These are phyloP conservation scores for Stegophylla sp. DNA, from an alignment of 2,888 invertebrate species.

Conservation along the genomic window DNA sequence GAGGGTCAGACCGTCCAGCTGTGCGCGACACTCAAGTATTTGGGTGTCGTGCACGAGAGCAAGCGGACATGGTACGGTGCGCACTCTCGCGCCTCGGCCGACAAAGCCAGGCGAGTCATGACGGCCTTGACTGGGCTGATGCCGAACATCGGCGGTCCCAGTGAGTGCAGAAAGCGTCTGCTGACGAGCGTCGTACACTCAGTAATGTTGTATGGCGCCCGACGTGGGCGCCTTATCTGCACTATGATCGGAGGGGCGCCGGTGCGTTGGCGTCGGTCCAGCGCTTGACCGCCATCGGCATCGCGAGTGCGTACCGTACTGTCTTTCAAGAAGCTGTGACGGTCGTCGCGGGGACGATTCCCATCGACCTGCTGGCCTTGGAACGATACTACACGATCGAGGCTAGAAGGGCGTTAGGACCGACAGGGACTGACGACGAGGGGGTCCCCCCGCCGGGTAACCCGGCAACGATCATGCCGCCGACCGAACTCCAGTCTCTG, in stretches of 20 bases:
- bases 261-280: too few species aligned
- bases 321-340: too few species aligned
- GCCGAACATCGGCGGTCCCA: background rate
- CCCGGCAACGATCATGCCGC: background rate
- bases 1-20: too few species aligned
- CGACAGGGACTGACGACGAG: background rate
- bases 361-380: background rate
- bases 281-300: too few species aligned
- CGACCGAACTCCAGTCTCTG: background rate
- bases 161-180: background rate
- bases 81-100: background rate
- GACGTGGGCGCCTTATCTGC: too few species aligned
- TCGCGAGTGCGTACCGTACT: too few species aligned
- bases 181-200: slow-evolving; percentile 4
- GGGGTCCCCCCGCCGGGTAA: background rate
- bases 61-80: background rate
- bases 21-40: background rate
- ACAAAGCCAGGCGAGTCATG: background rate
- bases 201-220: background rate
- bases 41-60: background rate
- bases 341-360: background rate
- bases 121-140: background rate
- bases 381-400: background rate
- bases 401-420: too few species aligned
- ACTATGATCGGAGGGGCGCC: too few species aligned